Base-by-base conservation (phyloP, 2,797 vertebrate genomes). In the Fratercula arctica region DNA sequence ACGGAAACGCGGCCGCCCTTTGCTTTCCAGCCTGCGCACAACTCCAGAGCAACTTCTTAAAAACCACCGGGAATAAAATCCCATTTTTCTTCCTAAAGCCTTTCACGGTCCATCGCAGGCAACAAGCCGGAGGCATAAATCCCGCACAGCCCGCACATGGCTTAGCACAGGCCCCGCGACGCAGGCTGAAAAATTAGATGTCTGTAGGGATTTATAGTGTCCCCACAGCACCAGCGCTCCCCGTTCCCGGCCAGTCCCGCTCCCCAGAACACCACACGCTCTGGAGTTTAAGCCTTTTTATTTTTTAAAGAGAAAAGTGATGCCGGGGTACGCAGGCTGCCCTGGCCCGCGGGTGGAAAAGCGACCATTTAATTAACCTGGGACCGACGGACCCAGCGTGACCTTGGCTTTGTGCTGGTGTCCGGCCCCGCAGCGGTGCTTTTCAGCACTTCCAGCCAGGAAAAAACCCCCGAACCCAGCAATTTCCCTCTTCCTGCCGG, bases 231-330 rank as follows among this genome's bases (percentile, higher is more conserved):
- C 5, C 46, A 16, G 53, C 1, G 3, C 29, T 17, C 5, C 39
- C 39, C 46, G 11, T 14, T 17, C 28, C 33, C 61, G 29, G 24
- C 33, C 46, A 7, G n/a, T 14, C n/a, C 63, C 5, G 3, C 20
- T 39, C 46, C 33, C 29, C 24, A 5, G 13, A 31, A 0, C 0
- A 0, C 48, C 66, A 17, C 37, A 4, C 1, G 3, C 21, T 6
- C 11, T 13, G 16, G 5, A 15, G 31, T 43, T 72, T 18, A 12
- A 43, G 14, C 59, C 14, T 25, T 35, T 63, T 39, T 20, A 48
- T 23, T 21, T 14, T 63, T 46, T 12, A 3, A 77, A 6, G 16
- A 8, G 31, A 19, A 28, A 63, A 29, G 33, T 1, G 5, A 11
- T 37, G 41, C 48, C 0, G 1, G 16, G 45, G 28, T 11, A 11